Conservation (phyloP, 2,888 invertebrate species). For the Diadromus collaris region DNA sequence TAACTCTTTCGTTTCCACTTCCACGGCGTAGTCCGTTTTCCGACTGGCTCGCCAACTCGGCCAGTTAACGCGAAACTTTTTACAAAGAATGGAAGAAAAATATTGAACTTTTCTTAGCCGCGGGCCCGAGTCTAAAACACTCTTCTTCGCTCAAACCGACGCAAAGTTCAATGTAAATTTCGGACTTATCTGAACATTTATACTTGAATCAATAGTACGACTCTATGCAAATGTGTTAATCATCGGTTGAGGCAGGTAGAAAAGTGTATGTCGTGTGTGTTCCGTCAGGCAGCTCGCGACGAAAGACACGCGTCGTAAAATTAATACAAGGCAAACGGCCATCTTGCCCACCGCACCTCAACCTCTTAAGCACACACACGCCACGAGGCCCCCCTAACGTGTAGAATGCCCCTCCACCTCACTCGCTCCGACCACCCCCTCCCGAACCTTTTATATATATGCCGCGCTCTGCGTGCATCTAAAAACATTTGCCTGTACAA, state of each 20-base stretch:
- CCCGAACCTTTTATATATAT: constrained; percentile 3
- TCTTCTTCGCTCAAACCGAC: constrained; percentile 9
- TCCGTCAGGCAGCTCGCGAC: constrained; percentile 33
- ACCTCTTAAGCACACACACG: constrained; percentile 55
- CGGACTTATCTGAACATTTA: not conserved
- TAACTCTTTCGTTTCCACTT: constrained; percentile 24
- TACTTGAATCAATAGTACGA: not conserved
- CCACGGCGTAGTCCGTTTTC: constrained; percentile 19
- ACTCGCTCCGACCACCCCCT: not conserved
- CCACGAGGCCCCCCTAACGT: constrained; percentile 52
- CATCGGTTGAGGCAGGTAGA: not conserved
- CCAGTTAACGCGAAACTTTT: constrained; percentile 3
- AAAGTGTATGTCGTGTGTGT: not conserved
- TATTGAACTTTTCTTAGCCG: constrained; percentile 12
- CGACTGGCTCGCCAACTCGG: constrained; percentile 29
- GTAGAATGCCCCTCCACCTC: constrained; percentile 26
- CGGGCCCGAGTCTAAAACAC: not conserved
- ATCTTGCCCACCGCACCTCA: constrained; percentile 70
- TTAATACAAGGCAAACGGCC: constrained; percentile 77
- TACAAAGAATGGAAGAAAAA: constrained; percentile 36
- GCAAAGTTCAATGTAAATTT: constrained; percentile 18
- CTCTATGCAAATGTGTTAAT: not conserved
- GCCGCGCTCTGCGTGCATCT: constrained; percentile 44
- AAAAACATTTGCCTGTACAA: constrained; percentile 48
- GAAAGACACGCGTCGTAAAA: constrained; percentile 72